phyloP scores from a whole-genome alignment of 2,113 vertebrate genomes.

The Elachura formosa region DNA sequence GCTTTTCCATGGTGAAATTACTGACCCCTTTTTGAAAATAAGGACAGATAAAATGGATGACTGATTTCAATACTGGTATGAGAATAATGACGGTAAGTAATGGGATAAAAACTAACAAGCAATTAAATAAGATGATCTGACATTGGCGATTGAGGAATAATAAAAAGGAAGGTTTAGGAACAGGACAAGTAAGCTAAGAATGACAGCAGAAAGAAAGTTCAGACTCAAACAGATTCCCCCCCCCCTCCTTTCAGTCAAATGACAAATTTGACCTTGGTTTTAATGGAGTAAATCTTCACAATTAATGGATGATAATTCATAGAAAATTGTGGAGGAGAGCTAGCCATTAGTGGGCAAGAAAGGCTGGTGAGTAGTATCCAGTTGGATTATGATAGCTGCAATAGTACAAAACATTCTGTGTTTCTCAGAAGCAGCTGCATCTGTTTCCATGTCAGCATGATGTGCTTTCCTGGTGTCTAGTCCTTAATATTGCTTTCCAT shows the following conservation, averaged over 20 bases:
- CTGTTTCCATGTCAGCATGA: constrained; percentile 49
- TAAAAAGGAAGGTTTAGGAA: neutral
- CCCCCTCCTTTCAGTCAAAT: neutral
- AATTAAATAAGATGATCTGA: neutral
- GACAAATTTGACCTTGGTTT: constrained; percentile 4
- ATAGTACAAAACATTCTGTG: neutral
- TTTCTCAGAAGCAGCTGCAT: constrained; percentile 17
- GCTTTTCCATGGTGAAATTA: neutral
- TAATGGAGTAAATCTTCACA: constrained; percentile 28
- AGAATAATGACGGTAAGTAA: neutral
- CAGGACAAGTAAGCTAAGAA: neutral
- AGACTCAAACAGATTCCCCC: neutral
- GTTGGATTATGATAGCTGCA: neutral
- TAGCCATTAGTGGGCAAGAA: constrained; percentile 8
- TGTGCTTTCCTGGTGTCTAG: constrained; percentile 18
- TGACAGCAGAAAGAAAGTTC: neutral
- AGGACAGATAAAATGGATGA: neutral
- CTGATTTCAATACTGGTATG: neutral
- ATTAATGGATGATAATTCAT: constrained; percentile 15
- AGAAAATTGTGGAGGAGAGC: neutral
- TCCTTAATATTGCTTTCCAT: constrained; percentile 14
- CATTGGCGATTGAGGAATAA: neutral
- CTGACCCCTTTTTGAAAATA: neutral
- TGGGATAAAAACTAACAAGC: neutral
- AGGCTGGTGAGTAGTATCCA: neutral